phyloP scores from a whole-genome alignment of 2,888 invertebrate species.

The Nasonia oneida region DNA sequence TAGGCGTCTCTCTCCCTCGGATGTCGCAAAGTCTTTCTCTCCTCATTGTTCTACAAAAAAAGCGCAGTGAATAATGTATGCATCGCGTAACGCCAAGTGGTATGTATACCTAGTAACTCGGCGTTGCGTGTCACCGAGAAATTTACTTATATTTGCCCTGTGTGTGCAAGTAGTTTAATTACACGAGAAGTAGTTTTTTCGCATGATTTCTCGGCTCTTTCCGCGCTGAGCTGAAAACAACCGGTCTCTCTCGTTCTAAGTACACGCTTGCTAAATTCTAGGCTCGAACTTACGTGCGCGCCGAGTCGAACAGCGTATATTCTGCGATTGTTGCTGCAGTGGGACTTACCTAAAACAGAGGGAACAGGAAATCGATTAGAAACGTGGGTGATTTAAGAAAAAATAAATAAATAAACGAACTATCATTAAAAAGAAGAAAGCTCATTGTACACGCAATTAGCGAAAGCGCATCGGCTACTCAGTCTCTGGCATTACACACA shows the following conservation, averaged over 20 bases:
- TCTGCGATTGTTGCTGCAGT: not conserved
- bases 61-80: not conserved
- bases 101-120: not conserved
- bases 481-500: not conserved
- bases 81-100: not conserved
- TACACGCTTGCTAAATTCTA: constrained; percentile 5
- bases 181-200: constrained; percentile 3
- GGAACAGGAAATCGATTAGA: not conserved
- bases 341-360: constrained; percentile 28
- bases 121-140: not conserved
- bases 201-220: not conserved
- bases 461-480: not conserved
- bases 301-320: too few relatives aligned
- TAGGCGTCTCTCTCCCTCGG: not conserved
- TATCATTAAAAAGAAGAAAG: too few relatives aligned
- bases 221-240: not conserved
- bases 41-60: constrained; percentile 7
- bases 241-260: not conserved
- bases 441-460: not conserved
- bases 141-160: constrained; percentile 10
- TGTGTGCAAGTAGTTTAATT: constrained; percentile 9
- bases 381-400: not conserved
- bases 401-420: not conserved
- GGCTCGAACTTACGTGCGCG: constrained; percentile 9
- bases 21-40: constrained; percentile 1